Percentiles rank a stretch among this genome's conserved stretches.
Evolutionary conservation across 2,888 invertebrate genomes (phyloP).

Genomic region (Hypomecis punctinalis): DNA sequence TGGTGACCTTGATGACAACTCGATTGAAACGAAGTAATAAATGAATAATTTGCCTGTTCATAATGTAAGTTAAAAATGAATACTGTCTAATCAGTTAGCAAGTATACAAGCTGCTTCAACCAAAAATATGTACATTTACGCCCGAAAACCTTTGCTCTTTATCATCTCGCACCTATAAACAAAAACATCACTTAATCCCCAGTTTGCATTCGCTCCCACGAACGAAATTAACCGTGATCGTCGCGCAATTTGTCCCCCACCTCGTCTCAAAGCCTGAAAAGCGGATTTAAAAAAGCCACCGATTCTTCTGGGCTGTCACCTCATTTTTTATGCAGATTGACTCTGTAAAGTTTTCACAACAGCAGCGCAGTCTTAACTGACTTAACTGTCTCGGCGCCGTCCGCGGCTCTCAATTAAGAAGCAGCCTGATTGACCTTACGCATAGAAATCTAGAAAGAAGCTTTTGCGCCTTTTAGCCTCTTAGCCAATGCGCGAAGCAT

Average conservation of each 20-base stretch:
- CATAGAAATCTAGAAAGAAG: constrained; percentile 5
- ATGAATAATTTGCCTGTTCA: no score
- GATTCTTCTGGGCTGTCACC: constrained; percentile 55
- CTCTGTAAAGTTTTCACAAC: constrained; percentile 60
- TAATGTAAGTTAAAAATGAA: no score
- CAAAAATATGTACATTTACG: no score
- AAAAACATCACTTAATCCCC: constrained; percentile 14
- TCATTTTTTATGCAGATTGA: constrained; percentile 71
- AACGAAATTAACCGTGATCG: constrained; percentile 26
- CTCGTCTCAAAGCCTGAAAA: constrained; percentile 46
- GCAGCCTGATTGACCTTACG: constrained; percentile 56
- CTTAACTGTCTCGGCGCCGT: constrained; percentile 54
- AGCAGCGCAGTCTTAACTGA: constrained; percentile 54
- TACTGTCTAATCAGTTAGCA: not conserved
- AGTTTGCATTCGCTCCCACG: constrained; percentile 21
- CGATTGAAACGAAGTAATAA: no score
- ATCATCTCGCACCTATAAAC: not conserved
- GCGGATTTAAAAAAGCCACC: constrained; percentile 55
- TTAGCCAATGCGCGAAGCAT: no score
- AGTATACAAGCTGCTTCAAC: not conserved
- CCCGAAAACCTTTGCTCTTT: no score
- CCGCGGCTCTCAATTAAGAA: constrained; percentile 56
- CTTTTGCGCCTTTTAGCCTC: no score
- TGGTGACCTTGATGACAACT: no score
- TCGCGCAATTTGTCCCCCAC: constrained; percentile 11